Evolutionary conservation across 2,888 invertebrate species (phyloP).

Genomic region (Malthinus flaveolus): DNA sequence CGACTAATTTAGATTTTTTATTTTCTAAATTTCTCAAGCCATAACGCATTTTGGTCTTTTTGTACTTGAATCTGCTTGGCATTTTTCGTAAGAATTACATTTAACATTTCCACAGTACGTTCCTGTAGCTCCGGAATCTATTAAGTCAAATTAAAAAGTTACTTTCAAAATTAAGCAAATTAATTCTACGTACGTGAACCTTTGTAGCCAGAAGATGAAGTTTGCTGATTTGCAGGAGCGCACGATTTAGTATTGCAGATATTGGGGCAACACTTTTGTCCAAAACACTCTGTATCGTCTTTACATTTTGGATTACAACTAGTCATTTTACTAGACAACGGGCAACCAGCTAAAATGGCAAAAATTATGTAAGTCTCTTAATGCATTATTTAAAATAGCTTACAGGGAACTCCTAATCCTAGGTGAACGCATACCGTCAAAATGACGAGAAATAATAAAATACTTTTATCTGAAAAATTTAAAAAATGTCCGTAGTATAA

Average conservation of each 20-base stretch:
- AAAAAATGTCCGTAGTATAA: no score
- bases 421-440: no score
- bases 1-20: not conserved
- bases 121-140: constrained; percentile 57
- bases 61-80: constrained; percentile 65
- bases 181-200: constrained; percentile 43
- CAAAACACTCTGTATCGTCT: constrained; percentile 67
- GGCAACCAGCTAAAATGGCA: constrained; percentile 57
- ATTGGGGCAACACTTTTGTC: constrained; percentile 70
- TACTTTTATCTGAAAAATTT: no score
- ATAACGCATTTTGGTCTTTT: constrained; percentile 70
- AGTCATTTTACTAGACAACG: constrained; percentile 65
- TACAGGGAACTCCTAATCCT: no score
- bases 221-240: constrained; percentile 47
- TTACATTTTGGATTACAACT: constrained; percentile 70
- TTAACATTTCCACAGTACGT: constrained; percentile 71
- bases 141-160: constrained; percentile 22
- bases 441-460: no score
- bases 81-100: constrained; percentile 69
- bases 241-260: constrained; percentile 72
- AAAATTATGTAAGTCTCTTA: not conserved
- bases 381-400: no score
- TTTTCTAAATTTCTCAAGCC: constrained; percentile 44
- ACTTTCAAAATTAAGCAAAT: constrained; percentile 4
- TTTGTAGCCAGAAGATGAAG: constrained; percentile 50